Conservation (phyloP, 2,113 vertebrate species). For the Erpornis zantholeuca region DNA sequence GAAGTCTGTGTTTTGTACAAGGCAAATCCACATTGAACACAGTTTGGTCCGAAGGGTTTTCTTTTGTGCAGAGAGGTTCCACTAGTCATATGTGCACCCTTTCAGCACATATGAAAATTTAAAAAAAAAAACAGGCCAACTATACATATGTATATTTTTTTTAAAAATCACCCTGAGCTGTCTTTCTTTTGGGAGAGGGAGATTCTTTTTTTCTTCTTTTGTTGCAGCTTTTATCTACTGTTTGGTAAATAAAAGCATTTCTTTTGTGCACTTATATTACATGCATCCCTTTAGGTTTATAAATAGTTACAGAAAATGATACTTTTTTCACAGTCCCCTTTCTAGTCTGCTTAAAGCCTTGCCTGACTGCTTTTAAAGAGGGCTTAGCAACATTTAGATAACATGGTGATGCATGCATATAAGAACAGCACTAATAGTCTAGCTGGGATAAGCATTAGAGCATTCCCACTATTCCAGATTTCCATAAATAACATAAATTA, state of each 20-base stretch:
- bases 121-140: background rate
- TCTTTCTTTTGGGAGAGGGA: background rate
- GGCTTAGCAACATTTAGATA: conserved; percentile 5
- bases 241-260: conserved; percentile 27
- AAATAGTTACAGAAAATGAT: conserved; percentile 16
- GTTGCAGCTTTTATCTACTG: background rate
- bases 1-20: background rate
- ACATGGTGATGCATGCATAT: background rate
- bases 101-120: background rate
- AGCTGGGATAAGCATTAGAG: conserved; percentile 46
- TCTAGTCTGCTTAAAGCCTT: conserved; percentile 20
- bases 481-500: conserved; percentile 64
- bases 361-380: conserved; percentile 33
- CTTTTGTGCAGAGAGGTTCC: background rate
- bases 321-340: background rate
- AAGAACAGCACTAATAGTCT: conserved; percentile 21
- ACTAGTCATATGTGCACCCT: background rate
- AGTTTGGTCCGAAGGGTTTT: background rate
- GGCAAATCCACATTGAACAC: background rate
- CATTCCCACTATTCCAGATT: conserved; percentile 61
- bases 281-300: background rate
- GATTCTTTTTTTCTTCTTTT: background rate
- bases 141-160: background rate
- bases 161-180: background rate
- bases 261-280: background rate